A percentile compares a stretch with the other conserved stretches of the same genome.
Evolutionary conservation across 2,113 vertebrate species (phyloP).

Genomic region (Cariama cristata): DNA sequence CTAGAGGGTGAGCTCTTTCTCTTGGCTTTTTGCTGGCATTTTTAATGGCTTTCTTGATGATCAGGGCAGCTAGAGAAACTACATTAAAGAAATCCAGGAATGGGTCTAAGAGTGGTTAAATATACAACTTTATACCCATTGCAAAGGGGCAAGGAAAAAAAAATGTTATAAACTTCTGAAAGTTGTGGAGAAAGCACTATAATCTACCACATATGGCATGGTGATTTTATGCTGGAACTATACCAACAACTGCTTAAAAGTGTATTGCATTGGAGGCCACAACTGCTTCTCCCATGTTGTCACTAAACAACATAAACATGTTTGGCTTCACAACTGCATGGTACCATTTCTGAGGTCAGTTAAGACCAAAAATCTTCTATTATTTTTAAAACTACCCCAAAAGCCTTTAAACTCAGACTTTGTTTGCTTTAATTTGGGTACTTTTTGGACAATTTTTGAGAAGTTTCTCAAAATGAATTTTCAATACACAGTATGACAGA

Average conservation of each 20-base stretch:
- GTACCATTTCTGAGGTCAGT: background rate
- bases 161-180: background rate
- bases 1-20: background rate
- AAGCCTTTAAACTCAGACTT: background rate
- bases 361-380: background rate
- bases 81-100: background rate
- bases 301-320: background rate
- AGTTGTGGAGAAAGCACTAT: background rate
- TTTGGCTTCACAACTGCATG: background rate
- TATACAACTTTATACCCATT: background rate
- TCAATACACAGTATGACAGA: background rate
- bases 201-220: background rate
- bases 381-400: background rate
- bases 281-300: accelerated
- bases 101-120: background rate
- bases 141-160: background rate
- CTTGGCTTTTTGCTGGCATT: background rate
- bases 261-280: background rate
- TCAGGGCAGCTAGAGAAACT: background rate
- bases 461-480: background rate
- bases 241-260: background rate
- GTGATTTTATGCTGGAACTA: background rate
- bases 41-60: background rate
- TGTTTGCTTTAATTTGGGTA: background rate
- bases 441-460: background rate